Evolutionary conservation across 2,113 vertebrate genomes (phyloP).

Genomic region (Alexandromys fortis): DNA sequence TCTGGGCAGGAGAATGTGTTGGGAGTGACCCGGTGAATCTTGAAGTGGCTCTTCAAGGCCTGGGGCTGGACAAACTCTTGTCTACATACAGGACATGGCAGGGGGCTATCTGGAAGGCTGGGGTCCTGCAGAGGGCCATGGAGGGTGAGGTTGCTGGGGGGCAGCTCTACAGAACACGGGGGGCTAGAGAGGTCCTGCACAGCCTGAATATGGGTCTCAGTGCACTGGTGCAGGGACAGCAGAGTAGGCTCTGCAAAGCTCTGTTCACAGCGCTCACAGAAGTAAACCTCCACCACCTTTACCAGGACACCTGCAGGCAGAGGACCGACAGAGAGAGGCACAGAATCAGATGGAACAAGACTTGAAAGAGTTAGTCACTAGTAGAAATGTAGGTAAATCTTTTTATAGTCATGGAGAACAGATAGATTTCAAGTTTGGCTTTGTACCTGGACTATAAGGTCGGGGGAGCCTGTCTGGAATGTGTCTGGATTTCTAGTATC

Average conservation of each 20-base stretch:
- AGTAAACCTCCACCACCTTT: constrained; percentile 85
- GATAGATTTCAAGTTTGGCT: constrained; percentile 13
- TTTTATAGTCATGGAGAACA: constrained; percentile 1
- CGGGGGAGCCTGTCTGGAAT: background rate
- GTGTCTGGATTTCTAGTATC: background rate
- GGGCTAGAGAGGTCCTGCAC: constrained; percentile 40
- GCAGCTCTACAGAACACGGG: constrained; percentile 41
- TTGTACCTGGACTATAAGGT: background rate
- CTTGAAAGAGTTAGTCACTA: constrained; percentile 27
- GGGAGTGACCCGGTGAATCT: constrained; percentile 68
- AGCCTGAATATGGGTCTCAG: constrained; percentile 64
- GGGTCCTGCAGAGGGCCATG: constrained; percentile 34
- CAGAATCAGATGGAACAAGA: background rate
- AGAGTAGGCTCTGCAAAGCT: constrained; percentile 83
- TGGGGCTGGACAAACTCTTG: constrained; percentile 81
- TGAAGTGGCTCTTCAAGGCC: constrained; percentile 89
- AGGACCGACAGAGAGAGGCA: constrained; percentile 71
- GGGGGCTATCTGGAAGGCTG: background rate
- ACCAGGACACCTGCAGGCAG: constrained; percentile 86
- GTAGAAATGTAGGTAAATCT: constrained; percentile 9
- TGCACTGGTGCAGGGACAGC: constrained; percentile 84
- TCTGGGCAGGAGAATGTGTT: constrained; percentile 84
- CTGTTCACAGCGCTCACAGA: constrained; percentile 85
- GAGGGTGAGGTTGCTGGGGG: constrained; percentile 23
- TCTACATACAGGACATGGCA: constrained; percentile 86